Evolutionary conservation across 37 sponge, comb jelly and placozoan genomes (phyloP), one percentile per base, ranked within the genome.

Genomic region (Halisarca cf. caerulea): DNA sequence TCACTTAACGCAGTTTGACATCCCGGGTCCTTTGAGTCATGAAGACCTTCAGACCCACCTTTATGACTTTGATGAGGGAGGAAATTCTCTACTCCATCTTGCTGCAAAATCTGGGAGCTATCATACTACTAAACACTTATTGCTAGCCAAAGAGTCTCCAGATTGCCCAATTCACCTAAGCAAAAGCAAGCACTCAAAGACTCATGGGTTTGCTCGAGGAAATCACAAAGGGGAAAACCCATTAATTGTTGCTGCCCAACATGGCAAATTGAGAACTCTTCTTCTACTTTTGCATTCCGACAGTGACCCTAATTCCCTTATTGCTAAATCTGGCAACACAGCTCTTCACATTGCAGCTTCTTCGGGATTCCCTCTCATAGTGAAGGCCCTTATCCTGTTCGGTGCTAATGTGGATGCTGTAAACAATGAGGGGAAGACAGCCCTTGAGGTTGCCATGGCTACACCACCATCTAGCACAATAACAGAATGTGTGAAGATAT

Each of bases 381-480:
- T 91, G 36, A 91, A 86, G 68, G 80, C 69, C 0, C 84, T 91
- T 43, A 51, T 83, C 28, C 79, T 80, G 11, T 84, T 91, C 41
- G 87, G 75, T 7, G 91, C 80, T 3, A 82, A 87, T 35, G 4
- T 82, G 27, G 39, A 66, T 61, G 32, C 30, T 0, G 37, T 38
- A 30, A 87, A 91, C 82, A 80, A 82, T 28, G 57, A 39, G 7
- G 84, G 81, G 4, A 23, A 78, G 58, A 91, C 74, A 28, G 59
- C 86, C 11, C 37, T 85, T 59, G 87, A 86, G 0, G 9, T 78
- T 21, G 87, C 87, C 25, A 79, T 47, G 51, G 51, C 45, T 2
- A 51, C 45, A 7, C 69, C 66, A 25, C 34, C 36, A 37, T 1
- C 28, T 39, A 21, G 62, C 20, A 60, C 21, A 9, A 30, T 38